phyloP scores from a whole-genome alignment of 1,140 invertebrate genomes.

The Scaptomyza graminum region DNA sequence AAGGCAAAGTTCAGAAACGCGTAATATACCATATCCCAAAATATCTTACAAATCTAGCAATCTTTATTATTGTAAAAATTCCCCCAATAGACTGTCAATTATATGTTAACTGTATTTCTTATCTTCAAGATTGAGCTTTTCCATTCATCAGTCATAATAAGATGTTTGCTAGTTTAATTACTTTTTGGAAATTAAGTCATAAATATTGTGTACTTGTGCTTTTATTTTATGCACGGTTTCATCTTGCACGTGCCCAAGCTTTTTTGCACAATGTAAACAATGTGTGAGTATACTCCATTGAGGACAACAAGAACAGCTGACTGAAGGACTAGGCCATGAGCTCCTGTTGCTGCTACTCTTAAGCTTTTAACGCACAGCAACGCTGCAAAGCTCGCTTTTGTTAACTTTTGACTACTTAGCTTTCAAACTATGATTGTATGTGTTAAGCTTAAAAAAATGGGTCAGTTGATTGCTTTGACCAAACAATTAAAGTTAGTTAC shows the following conservation, averaged over 20 bases:
- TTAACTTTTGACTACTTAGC: constrained; percentile 24
- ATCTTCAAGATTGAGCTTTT: not conserved
- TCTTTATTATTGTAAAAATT: not conserved
- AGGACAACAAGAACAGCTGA: constrained; percentile 45
- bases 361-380: not conserved
- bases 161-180: not conserved
- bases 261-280: constrained; percentile 52
- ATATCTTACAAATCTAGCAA: not conserved
- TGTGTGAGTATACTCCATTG: constrained; percentile 1
- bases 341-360: constrained; percentile 52
- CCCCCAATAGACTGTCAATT: not conserved
- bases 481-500: constrained; percentile 62
- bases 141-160: not conserved
- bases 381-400: constrained; percentile 1
- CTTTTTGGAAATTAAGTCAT: constrained; percentile 5
- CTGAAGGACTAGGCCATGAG: constrained; percentile 14
- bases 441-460: constrained; percentile 35
- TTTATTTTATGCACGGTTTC: constrained; percentile 5
- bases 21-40: not conserved
- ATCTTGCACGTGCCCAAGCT: constrained; percentile 6
- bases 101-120: not conserved
- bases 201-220: not conserved
- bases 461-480: constrained; percentile 38
- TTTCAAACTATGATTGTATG: constrained; percentile 3
- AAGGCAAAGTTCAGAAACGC: constrained; percentile 9